phyloP scores from a whole-genome alignment of 2,888 invertebrate genomes.

The Mystacides longicornis region DNA sequence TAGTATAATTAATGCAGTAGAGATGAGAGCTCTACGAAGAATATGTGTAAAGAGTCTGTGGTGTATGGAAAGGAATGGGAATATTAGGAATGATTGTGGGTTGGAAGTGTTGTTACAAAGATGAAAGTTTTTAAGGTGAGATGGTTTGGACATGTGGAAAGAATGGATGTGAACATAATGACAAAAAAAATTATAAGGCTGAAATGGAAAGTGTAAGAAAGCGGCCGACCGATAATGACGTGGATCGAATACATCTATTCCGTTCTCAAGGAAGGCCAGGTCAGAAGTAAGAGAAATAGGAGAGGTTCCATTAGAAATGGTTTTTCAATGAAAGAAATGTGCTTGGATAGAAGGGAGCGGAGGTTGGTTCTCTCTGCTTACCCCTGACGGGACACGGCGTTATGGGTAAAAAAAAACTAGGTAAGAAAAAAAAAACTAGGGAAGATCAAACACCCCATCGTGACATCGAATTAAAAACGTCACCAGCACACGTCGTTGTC shows the following conservation, averaged over 20 bases:
- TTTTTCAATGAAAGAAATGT: not conserved
- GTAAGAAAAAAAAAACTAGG: no score
- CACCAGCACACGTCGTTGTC: not conserved
- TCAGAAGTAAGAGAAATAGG: not conserved
- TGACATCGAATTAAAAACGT: not conserved
- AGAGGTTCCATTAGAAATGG: not conserved
- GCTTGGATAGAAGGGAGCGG: not conserved
- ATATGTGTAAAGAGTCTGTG: no score
- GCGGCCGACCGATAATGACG: not conserved
- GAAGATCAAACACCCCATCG: no score
- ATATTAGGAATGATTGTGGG: not conserved
- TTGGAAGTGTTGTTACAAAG: not conserved
- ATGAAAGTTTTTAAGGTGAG: no score
- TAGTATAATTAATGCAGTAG: no score
- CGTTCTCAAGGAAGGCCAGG: not conserved
- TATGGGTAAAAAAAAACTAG: not conserved
- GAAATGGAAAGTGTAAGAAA: not conserved
- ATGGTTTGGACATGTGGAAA: not conserved
- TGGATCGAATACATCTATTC: not conserved
- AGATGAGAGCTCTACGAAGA: no score
- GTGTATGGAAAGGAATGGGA: not conserved
- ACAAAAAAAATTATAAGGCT: not conserved
- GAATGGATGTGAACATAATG: not conserved
- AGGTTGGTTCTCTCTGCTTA: not conserved
- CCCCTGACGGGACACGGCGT: not conserved